Conservation (phyloP, 92 coral and sea anemone species). For the Zoanthus gigantus region DNA sequence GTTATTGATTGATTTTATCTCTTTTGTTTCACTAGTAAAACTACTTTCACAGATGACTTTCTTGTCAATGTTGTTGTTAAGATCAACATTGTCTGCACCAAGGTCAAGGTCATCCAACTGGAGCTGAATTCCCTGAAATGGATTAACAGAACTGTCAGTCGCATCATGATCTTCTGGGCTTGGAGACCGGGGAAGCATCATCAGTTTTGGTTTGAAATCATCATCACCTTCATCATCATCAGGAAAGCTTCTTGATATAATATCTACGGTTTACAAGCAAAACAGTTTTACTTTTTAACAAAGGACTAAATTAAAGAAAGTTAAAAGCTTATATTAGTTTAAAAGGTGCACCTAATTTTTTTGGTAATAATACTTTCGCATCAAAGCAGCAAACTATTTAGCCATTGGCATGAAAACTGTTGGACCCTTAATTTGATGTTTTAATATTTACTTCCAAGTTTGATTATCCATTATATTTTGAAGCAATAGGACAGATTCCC, state of each 20-base stretch:
- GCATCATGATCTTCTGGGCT: constrained; percentile 63
- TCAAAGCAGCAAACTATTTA: too few species aligned
- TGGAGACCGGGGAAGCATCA: constrained; percentile 75
- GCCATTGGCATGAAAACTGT: too few species aligned
- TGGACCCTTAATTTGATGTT: too few species aligned
- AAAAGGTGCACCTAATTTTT: too few species aligned
- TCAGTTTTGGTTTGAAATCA: constrained; percentile 85
- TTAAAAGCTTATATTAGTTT: too few species aligned
- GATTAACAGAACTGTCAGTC: constrained; percentile 75
- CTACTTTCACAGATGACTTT: constrained; percentile 47
- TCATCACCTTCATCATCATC: constrained; percentile 68
- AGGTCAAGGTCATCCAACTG: constrained; percentile 85
- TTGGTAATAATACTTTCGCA: too few species aligned
- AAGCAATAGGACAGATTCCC: too few species aligned
- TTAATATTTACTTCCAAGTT: too few species aligned
- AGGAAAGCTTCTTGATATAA: constrained; percentile 30
- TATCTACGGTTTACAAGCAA: not conserved
- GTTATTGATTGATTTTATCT: constrained; percentile 73
- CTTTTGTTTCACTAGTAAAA: constrained; percentile 62
- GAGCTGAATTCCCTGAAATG: constrained; percentile 78
- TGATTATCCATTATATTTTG: too few species aligned
- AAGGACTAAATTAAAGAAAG: too few species aligned
- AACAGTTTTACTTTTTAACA: not conserved
- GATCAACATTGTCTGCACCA: constrained; percentile 55
- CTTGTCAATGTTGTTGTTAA: constrained; percentile 57